Percentiles rank a stretch among this genome's conserved stretches.
Evolutionary conservation across 2,797 vertebrate species (phyloP).

Genomic region (Gambusia yucatana): DNA sequence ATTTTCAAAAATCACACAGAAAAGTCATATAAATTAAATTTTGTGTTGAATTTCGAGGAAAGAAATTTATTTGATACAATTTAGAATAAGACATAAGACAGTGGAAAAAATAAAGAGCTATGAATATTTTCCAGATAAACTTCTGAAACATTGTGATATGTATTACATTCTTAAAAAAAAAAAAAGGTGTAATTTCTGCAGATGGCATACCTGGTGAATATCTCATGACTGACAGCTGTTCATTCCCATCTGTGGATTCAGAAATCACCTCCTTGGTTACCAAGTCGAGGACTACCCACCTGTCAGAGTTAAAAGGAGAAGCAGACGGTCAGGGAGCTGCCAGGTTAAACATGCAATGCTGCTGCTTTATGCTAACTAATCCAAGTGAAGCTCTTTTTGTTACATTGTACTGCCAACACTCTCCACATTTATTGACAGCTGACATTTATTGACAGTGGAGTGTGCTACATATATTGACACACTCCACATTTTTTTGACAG

Average conservation of each 20-base stretch:
- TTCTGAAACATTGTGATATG: neutral
- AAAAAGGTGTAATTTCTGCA: neutral
- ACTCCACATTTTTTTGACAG: neutral
- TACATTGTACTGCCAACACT: neutral
- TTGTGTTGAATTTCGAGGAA: neutral
- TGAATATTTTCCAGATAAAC: neutral
- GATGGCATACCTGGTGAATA: slow-evolving; percentile 89
- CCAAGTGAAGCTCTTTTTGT: neutral
- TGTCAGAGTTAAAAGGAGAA: slow-evolving; percentile 44
- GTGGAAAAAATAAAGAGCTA: neutral
- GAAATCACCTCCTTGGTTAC: slow-evolving; percentile 84
- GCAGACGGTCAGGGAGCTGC: neutral
- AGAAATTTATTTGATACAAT: neutral
- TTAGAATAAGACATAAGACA: neutral
- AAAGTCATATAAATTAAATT: neutral
- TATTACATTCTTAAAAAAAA: neutral
- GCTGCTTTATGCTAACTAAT: neutral
- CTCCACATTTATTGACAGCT: neutral
- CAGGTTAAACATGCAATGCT: neutral
- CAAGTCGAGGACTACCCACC: slow-evolving; percentile 90
- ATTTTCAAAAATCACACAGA: neutral
- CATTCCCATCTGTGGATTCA: slow-evolving; percentile 86
- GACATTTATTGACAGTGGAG: neutral
- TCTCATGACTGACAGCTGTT: slow-evolving; percentile 92
- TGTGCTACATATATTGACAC: neutral